Conservation (phyloP, 2,797 vertebrate genomes). For the Microcaecilia unicolor region DNA sequence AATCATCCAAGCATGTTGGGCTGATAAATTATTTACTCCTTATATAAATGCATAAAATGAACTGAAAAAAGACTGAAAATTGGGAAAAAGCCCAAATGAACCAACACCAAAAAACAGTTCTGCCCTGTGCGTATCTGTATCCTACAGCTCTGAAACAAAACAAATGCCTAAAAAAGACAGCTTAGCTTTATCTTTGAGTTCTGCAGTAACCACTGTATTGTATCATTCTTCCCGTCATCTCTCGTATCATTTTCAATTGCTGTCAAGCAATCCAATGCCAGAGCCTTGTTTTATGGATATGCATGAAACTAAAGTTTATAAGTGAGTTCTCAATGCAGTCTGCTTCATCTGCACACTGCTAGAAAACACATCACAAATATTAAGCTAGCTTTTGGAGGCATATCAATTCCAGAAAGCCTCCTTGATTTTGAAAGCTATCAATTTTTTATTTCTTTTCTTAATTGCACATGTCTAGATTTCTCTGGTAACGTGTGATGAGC, state of each 20-base stretch:
- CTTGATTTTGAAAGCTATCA: constrained; percentile 7
- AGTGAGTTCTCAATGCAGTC: not conserved
- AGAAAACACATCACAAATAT: not conserved
- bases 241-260: not conserved
- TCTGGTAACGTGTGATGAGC: constrained; percentile 4
- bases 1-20: too few relatives aligned
- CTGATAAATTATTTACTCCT: too few relatives aligned
- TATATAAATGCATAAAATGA: too few relatives aligned
- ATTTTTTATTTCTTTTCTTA: constrained; percentile 4
- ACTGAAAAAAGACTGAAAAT: too few relatives aligned
- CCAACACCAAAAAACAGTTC: too few relatives aligned
- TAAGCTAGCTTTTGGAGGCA: not conserved
- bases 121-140: too few relatives aligned
- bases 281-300: not conserved
- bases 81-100: too few relatives aligned
- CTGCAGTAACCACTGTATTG: not conserved
- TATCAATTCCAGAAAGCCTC: not conserved
- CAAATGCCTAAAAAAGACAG: not conserved
- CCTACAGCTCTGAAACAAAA: too few relatives aligned
- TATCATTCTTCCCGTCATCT: not conserved
- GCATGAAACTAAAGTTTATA: not conserved
- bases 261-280: not conserved
- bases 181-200: not conserved
- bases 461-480: not conserved
- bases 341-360: not conserved